Evolutionary conservation across 2,797 vertebrate genomes (phyloP).

Genomic region (Sebastes hubbsi): DNA sequence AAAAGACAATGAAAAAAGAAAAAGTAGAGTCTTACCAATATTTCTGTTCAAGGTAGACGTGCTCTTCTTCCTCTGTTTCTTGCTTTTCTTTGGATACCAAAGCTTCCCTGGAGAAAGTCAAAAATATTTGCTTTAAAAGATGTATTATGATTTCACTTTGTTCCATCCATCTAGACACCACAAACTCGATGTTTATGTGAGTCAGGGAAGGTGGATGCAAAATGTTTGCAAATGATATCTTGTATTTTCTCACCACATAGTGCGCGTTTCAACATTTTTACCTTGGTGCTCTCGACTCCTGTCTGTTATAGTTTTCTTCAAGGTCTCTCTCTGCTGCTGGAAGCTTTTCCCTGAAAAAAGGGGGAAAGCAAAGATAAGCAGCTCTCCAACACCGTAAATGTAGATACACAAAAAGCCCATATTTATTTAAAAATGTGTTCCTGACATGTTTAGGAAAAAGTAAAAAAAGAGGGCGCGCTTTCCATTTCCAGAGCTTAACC

Average conservation of each 20-base stretch:
- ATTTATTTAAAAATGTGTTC: neutral
- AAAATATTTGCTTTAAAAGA: neutral
- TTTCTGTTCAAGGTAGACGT: slow-evolving; percentile 87
- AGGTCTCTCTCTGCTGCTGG: slow-evolving; percentile 97
- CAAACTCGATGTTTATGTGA: neutral
- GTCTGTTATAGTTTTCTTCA: slow-evolving; percentile 96
- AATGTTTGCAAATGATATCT: neutral
- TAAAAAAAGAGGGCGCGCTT: slow-evolving; percentile 17
- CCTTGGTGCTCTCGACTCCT: slow-evolving; percentile 87
- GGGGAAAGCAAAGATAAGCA: neutral
- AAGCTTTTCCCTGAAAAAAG: slow-evolving; percentile 90
- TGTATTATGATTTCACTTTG: slow-evolving; percentile 16
- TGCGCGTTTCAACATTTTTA: slow-evolving; percentile 29
- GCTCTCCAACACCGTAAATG: neutral
- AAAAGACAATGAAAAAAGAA: neutral
- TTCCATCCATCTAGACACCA: neutral
- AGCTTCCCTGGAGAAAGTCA: slow-evolving; percentile 85
- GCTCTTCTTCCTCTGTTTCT: slow-evolving; percentile 92
- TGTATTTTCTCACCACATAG: neutral
- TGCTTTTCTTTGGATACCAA: slow-evolving; percentile 94
- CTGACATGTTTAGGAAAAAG: neutral
- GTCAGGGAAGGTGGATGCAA: neutral
- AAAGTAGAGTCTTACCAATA: slow-evolving; percentile 80
- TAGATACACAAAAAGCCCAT: neutral
- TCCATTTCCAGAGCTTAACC: slow-evolving; percentile 57